A percentile compares a stretch with the other conserved stretches of the same genome.
phyloP scores from a whole-genome alignment of 2,113 vertebrate species.

The Tympanuchus pallidicinctus region DNA sequence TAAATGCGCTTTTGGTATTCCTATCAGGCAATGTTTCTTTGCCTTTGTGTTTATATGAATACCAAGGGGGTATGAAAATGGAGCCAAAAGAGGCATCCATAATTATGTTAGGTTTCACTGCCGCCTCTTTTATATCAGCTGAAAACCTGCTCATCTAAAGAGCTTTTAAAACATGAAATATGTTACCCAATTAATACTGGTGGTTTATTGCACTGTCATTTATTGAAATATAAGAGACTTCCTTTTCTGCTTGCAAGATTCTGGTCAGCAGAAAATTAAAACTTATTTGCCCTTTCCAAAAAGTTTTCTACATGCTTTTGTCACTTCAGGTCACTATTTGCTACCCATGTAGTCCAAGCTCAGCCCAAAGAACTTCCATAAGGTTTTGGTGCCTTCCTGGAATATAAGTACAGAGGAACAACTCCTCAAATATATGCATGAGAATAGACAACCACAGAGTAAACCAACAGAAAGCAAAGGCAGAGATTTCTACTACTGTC shows the following conservation, averaged over 20 bases:
- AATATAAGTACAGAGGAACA: neutral
- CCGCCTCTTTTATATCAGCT: neutral
- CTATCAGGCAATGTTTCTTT: neutral
- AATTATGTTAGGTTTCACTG: neutral
- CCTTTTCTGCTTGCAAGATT: neutral
- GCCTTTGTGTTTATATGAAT: neutral
- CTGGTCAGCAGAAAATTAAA: neutral
- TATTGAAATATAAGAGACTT: neutral
- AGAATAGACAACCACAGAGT: neutral
- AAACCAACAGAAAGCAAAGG: neutral
- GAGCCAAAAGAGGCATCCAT: neutral
- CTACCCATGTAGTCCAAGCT: neutral
- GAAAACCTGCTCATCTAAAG: neutral
- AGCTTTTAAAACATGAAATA: neutral
- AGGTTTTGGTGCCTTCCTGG: neutral
- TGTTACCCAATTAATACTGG: neutral
- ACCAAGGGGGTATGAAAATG: neutral
- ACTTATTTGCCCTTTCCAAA: neutral
- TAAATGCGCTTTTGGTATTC: neutral
- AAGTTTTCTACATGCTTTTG: neutral
- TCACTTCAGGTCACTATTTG: neutral
- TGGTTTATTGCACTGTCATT: neutral
- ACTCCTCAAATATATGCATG: neutral
- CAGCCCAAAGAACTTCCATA: neutral
- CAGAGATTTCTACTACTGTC: neutral